These are phyloP conservation scores for Microctonus brassicae DNA, from an alignment of 2,888 invertebrate genomes.

Conservation along the genomic window DNA sequence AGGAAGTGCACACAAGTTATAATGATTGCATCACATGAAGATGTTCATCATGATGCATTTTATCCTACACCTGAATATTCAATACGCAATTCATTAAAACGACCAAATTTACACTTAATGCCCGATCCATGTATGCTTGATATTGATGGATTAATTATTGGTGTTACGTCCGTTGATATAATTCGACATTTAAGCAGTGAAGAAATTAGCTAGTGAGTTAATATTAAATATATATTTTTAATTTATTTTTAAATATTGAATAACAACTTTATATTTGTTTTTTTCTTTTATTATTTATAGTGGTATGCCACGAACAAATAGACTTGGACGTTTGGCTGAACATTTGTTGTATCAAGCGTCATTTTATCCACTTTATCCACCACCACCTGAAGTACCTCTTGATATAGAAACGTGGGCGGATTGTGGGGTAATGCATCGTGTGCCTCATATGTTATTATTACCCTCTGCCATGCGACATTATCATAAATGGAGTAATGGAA, in stretches of 20 bases:
- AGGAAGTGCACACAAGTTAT: slow-evolving; percentile 80
- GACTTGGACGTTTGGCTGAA: slow-evolving; percentile 80
- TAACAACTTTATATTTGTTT: slow-evolving; percentile 5
- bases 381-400: slow-evolving; percentile 75
- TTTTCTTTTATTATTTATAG: slow-evolving; percentile 55
- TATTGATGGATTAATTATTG: slow-evolving; percentile 83
- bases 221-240: neutral
- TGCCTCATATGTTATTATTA: slow-evolving; percentile 86
- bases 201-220: slow-evolving; percentile 80
- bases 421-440: slow-evolving; percentile 78
- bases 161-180: slow-evolving; percentile 85
- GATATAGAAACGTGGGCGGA: slow-evolving; percentile 82
- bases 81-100: slow-evolving; percentile 70
- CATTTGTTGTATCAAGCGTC: slow-evolving; percentile 84
- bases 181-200: slow-evolving; percentile 86
- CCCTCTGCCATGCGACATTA: slow-evolving; percentile 90
- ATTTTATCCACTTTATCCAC: slow-evolving; percentile 87
- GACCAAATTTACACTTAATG: slow-evolving; percentile 77
- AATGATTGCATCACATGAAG: slow-evolving; percentile 82
- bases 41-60: slow-evolving; percentile 82
- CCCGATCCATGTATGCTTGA: slow-evolving; percentile 87
- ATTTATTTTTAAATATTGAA: neutral
- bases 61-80: slow-evolving; percentile 87
- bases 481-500: slow-evolving; percentile 81
- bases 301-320: slow-evolving; percentile 73